These are phyloP conservation scores for Kradibia gibbosae DNA, from an alignment of 1,140 invertebrate species.

Conservation along the genomic window DNA sequence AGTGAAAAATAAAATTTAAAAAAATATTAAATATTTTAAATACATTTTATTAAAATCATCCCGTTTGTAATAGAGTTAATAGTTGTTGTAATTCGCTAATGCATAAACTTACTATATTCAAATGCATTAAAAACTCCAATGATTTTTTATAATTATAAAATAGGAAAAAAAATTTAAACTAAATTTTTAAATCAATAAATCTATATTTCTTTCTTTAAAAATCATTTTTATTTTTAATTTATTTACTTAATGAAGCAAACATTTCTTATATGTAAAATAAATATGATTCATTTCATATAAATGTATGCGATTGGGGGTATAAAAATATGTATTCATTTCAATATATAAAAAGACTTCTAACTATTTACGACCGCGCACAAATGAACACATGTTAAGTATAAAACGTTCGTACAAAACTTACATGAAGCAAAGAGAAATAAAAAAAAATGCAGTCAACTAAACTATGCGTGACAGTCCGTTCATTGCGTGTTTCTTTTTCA, in stretches of 20 bases:
- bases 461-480: slow-evolving; percentile 55
- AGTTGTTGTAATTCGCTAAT: too few species aligned
- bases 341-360: neutral
- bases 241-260: too few species aligned
- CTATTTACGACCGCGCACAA: neutral
- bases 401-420: neutral
- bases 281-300: neutral
- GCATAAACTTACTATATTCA: neutral
- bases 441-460: neutral
- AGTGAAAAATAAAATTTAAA: too few species aligned
- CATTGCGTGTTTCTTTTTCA: slow-evolving; percentile 52
- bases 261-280: too few species aligned
- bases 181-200: neutral
- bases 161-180: neutral
- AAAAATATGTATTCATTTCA: slow-evolving; percentile 2
- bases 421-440: neutral
- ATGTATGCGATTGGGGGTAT: neutral
- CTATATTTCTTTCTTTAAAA: too few species aligned
- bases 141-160: neutral
- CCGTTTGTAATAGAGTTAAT: too few species aligned
- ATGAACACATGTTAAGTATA: neutral
- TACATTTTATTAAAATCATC: too few species aligned
- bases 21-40: too few species aligned
- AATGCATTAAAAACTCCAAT: too few species aligned
- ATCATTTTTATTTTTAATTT: too few species aligned